Evolutionary conservation across 2,888 invertebrate species (phyloP).

Genomic region (Drosophila sordidula): DNA sequence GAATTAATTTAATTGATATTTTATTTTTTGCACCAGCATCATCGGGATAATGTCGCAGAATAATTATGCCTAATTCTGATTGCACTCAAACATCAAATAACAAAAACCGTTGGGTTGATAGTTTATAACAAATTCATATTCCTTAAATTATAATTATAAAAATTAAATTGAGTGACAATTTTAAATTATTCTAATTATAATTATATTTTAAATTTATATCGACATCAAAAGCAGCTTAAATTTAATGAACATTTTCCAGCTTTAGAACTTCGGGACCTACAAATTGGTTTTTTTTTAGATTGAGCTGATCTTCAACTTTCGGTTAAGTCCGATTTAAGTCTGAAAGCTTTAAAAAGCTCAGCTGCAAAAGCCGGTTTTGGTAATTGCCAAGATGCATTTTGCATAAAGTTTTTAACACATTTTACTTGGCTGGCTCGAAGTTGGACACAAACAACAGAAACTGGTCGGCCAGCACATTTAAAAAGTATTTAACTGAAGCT

Average conservation of each 20-base stretch:
- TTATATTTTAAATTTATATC: too few relatives aligned
- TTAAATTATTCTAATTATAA: too few relatives aligned
- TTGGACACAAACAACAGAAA: slow-evolving; percentile 34
- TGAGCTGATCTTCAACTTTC: background rate
- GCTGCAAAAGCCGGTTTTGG: slow-evolving; percentile 60
- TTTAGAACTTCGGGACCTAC: background rate
- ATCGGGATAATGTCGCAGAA: too few relatives aligned
- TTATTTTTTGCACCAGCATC: too few relatives aligned
- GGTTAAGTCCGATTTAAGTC: background rate
- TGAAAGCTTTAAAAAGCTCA: slow-evolving; percentile 12
- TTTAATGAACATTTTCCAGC: background rate
- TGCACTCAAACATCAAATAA: too few relatives aligned
- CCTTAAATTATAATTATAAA: too few relatives aligned
- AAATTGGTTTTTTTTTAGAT: background rate
- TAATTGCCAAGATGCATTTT: slow-evolving; percentile 62
- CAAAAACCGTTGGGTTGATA: too few relatives aligned
- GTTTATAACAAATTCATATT: too few relatives aligned
- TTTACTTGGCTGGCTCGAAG: slow-evolving; percentile 7
- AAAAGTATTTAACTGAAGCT: slow-evolving; percentile 44
- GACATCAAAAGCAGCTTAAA: too few relatives aligned
- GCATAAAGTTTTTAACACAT: slow-evolving; percentile 53
- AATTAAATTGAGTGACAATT: too few relatives aligned
- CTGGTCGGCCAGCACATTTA: slow-evolving; percentile 41
- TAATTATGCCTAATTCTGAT: too few relatives aligned
- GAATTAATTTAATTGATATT: too few relatives aligned